Percentiles rank a stretch among this genome's conserved stretches.
Evolutionary conservation across 2,888 invertebrate species (phyloP).

Genomic region (Amphiduros pacificus): DNA sequence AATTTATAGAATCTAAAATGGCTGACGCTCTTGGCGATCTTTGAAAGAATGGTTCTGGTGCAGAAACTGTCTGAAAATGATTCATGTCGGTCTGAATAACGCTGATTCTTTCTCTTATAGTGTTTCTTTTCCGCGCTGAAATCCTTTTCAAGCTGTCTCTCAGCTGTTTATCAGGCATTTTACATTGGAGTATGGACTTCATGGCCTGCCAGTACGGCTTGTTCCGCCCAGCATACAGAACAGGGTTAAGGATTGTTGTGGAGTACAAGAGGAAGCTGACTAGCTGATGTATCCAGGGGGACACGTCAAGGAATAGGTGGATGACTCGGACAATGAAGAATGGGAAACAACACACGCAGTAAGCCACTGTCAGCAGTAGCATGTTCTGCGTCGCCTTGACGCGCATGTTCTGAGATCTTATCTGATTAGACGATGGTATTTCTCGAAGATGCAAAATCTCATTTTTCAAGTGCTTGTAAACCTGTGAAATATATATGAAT

Average conservation of each 20-base stretch:
- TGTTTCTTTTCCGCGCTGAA: not conserved
- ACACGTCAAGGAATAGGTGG: not conserved
- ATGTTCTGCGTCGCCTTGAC: not conserved
- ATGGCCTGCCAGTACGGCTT: slow-evolving; percentile 1
- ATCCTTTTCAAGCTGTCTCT: slow-evolving; percentile 1
- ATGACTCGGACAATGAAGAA: not conserved
- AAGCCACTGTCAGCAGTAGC: not conserved
- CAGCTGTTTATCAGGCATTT: not conserved
- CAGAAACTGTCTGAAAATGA: not conserved
- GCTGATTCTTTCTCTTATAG: not conserved
- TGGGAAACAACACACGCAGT: not conserved
- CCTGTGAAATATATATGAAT: no score
- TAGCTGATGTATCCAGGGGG: not conserved
- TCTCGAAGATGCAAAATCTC: not conserved
- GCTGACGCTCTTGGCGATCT: no score
- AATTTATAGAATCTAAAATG: no score
- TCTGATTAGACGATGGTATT: not conserved
- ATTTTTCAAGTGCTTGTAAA: not conserved
- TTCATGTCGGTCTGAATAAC: not conserved
- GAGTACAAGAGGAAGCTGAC: not conserved
- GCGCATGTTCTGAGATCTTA: not conserved
- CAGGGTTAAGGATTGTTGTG: not conserved
- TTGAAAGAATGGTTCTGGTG: no score
- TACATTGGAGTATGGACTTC: not conserved
- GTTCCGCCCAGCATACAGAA: not conserved